Evolutionary conservation across 2,797 vertebrate species (phyloP), one percentile per base, ranked within the genome.

Genomic region (Rhabdomys pumilio): DNA sequence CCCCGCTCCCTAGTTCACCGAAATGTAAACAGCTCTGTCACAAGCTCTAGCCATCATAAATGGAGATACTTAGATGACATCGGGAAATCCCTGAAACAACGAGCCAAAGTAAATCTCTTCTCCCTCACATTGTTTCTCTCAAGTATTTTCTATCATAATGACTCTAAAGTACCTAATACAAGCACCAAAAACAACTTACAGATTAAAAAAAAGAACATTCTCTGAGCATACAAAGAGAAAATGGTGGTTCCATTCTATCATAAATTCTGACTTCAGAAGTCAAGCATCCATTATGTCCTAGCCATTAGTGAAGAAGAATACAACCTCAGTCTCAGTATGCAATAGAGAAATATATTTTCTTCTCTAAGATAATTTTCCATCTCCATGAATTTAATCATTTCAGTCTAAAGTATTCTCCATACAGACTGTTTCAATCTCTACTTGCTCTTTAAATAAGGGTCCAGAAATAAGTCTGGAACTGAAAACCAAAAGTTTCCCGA

Each of bases 381-480:
- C 14, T 69, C 67, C 72, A 83, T 53, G 5, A 87, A 69, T 84
- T 84, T 89, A 95, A 95, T 75, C 11, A 38, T 89, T 97, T 69
- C n/a, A n/a, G 17, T 81, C 89, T 83, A 90, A 55, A 91, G 90
- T 90, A 89, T 75, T 65, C 55, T 91, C 38, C 82, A 53, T 53
- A 83, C 57, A 59, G 61, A 44, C 17, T 76, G 72, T 69, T 95
- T 93, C 29, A 89, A 73, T 92, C 47, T 87, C 80, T 7, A 72
- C 41, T 89, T 86, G 17, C 2, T 92, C 44, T 81, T 55, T 90
- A 81, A 95, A 50, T 76, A 75, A 94, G 1, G 38, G 34, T 7
- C 80, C 41, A 93, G 86, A 86, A 94, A 90, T 83, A 93, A 85
- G 82, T 59, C 4, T 61, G 93, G 69, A 93, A 76, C 44, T 82